Percentiles rank a stretch among this genome's conserved stretches.
These are phyloP conservation scores for Drosophila vallismaia DNA, from an alignment of 2,888 invertebrate genomes.

Conservation along the genomic window DNA sequence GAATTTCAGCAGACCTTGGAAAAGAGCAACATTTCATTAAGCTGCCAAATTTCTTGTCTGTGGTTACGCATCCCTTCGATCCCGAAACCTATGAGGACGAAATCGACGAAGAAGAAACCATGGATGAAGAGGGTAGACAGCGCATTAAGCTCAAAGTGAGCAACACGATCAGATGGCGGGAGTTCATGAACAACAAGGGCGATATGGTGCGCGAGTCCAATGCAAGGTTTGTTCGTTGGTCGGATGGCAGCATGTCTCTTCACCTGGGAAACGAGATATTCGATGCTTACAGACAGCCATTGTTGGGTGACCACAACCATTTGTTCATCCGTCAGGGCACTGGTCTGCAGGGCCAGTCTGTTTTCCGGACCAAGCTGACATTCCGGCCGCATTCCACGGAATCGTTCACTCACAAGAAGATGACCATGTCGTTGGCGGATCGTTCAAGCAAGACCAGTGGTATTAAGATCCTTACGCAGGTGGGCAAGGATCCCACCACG, in stretches of 20 bases:
- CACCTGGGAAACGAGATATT: constrained; percentile 99
- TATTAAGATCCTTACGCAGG: constrained; percentile 96
- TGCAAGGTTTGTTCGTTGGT: constrained; percentile 97
- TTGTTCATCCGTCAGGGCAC: constrained; percentile 98
- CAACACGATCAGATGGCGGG: constrained; percentile 98
- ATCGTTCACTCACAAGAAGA: constrained; percentile 99
- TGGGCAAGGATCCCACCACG: constrained; percentile 93
- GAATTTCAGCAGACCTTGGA: constrained; percentile 96
- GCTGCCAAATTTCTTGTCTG: constrained; percentile 98
- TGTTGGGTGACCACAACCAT: constrained; percentile 98
- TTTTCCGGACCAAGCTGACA: constrained; percentile 97
- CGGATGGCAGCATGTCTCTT: constrained; percentile 98
- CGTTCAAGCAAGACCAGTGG: constrained; percentile 96
- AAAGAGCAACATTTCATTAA: constrained; percentile 97
- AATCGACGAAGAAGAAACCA: constrained; percentile 98
- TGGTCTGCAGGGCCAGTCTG: constrained; percentile 98
- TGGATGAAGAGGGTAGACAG: constrained; percentile 97
- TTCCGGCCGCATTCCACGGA: constrained; percentile 99
- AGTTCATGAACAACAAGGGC: constrained; percentile 91
- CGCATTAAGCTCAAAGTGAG: constrained; percentile 96
- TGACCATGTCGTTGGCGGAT: constrained; percentile 98
- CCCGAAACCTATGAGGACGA: constrained; percentile 98
- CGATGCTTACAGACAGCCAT: constrained; percentile 97
- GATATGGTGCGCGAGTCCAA: constrained; percentile 95
- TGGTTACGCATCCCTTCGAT: constrained; percentile 98